A percentile compares a stretch with the other conserved stretches of the same genome.
Evolutionary conservation across 2,888 invertebrate genomes (phyloP).

Genomic region (Stegana nigrithorax): DNA sequence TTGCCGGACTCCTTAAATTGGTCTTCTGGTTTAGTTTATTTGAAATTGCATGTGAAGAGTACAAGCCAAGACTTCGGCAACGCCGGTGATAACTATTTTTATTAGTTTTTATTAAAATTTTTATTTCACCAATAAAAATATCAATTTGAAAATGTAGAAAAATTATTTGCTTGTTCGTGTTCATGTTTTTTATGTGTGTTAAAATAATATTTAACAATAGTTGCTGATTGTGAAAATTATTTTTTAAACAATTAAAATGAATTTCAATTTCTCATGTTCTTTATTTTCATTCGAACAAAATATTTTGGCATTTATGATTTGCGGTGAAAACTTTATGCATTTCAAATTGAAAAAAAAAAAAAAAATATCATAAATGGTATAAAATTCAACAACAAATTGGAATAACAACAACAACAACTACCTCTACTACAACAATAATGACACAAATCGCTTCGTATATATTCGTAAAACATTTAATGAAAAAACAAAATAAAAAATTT

Average conservation of each 20-base stretch:
- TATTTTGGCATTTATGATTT: slow-evolving; percentile 41
- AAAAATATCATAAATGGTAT: slow-evolving; percentile 34
- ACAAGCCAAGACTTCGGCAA: no score
- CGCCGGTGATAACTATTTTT: no score
- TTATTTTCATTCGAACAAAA: slow-evolving; percentile 42
- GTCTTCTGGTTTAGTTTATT: no score
- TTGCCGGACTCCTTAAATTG: no score
- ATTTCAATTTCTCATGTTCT: slow-evolving; percentile 45
- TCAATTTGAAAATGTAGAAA: no score
- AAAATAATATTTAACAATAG: background rate
- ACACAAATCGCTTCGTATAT: slow-evolving; percentile 43
- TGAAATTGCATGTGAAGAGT: no score
- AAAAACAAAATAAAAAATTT: slow-evolving; percentile 28
- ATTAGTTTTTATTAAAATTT: no score
- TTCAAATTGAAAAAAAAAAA: slow-evolving; percentile 35
- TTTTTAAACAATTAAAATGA: slow-evolving; percentile 35
- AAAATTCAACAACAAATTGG: slow-evolving; percentile 27
- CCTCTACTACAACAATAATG: slow-evolving; percentile 30
- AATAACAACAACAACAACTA: slow-evolving; percentile 27
- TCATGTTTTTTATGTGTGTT: background rate
- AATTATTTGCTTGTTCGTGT: slow-evolving; percentile 12
- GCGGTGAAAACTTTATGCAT: slow-evolving; percentile 32
- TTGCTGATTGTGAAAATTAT: background rate
- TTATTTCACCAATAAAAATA: no score
- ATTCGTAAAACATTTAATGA: slow-evolving; percentile 33